phyloP scores from a whole-genome alignment of 2,113 vertebrate genomes.

The Eurypyga helias region DNA sequence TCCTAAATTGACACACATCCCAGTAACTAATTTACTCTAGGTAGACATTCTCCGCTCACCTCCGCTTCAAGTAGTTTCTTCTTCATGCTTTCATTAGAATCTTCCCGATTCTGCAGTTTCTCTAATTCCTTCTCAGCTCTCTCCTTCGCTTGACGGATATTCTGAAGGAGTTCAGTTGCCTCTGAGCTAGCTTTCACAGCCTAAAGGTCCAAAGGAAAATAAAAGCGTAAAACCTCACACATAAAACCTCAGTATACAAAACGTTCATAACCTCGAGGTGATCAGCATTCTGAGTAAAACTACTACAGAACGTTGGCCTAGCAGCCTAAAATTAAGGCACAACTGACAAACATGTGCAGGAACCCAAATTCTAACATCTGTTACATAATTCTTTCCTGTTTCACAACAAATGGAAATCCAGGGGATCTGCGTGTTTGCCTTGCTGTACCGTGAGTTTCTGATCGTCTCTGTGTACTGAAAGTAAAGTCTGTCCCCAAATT shows the following conservation, averaged over 20 bases:
- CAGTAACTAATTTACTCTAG: neutral
- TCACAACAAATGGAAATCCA: neutral
- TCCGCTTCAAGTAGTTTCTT: slow-evolving; percentile 93
- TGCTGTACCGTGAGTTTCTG: neutral
- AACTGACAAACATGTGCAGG: neutral
- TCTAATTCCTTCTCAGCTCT: slow-evolving; percentile 92
- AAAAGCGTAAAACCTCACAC: neutral
- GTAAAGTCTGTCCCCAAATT: neutral
- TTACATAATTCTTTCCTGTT: neutral
- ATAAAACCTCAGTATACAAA: neutral
- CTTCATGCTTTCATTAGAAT: slow-evolving; percentile 93
- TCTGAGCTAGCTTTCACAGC: slow-evolving; percentile 92
- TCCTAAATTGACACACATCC: neutral
- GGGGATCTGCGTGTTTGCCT: neutral
- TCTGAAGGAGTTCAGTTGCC: slow-evolving; percentile 94
- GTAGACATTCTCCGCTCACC: slow-evolving; percentile 71
- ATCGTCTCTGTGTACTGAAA: neutral
- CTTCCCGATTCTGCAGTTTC: slow-evolving; percentile 91
- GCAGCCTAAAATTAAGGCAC: neutral
- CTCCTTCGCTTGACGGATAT: slow-evolving; percentile 91
- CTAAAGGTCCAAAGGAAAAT: slow-evolving; percentile 57
- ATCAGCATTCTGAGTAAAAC: neutral
- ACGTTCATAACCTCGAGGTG: neutral
- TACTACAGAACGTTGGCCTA: neutral
- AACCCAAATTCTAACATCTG: neutral